These are phyloP conservation scores for Drosophila antonietae DNA, from an alignment of 2,888 invertebrate genomes.

Conservation along the genomic window DNA sequence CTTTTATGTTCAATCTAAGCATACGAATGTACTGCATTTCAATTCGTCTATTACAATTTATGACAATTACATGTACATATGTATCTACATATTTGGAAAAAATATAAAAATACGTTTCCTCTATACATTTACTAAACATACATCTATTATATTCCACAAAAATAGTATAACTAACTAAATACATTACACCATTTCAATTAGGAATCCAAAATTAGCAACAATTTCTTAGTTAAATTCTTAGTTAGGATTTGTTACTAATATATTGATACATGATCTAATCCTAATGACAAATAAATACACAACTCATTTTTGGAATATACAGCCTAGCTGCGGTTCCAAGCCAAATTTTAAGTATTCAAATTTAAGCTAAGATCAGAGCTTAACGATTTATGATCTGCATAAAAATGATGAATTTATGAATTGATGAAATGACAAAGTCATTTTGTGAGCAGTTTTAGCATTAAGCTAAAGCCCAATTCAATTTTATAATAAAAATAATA, in stretches of 20 bases:
- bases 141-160: slow-evolving; percentile 2
- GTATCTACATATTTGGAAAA: neutral
- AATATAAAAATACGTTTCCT: neutral
- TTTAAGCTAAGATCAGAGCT: neutral
- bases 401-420: neutral
- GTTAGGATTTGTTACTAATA: neutral
- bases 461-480: neutral
- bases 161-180: neutral
- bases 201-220: neutral
- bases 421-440: neutral
- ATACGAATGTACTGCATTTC: too few relatives aligned
- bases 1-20: neutral
- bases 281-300: neutral
- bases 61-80: neutral
- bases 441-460: neutral
- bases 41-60: neutral
- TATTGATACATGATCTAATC: neutral
- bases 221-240: neutral
- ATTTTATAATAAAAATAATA: neutral
- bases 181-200: neutral
- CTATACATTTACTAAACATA: neutral
- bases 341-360: neutral
- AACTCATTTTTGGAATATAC: neutral
- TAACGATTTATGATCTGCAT: neutral
- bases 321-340: neutral